A percentile compares a stretch with the other conserved stretches of the same genome.
These are phyloP conservation scores for Gambusia holbrooki DNA, from an alignment of 2,113 vertebrate species.

Conservation along the genomic window DNA sequence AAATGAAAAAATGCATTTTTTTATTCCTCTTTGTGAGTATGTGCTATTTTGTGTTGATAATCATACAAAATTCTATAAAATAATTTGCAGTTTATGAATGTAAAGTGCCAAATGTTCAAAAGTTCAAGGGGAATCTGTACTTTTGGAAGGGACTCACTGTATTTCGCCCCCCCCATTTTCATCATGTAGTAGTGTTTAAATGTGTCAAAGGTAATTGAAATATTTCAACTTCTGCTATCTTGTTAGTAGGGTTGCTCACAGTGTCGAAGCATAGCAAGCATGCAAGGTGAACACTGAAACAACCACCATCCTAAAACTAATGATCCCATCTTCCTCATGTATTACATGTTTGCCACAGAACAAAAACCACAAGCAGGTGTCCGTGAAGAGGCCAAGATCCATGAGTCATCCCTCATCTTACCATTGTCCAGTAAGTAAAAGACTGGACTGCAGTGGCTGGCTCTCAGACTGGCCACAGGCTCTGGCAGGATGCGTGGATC, in stretches of 20 bases:
- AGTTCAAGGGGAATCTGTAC: background rate
- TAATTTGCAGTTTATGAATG: background rate
- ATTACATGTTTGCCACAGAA: constrained; percentile 34
- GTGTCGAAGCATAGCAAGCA: constrained; percentile 59
- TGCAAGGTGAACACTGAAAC: constrained; percentile 67
- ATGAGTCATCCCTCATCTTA: constrained; percentile 73
- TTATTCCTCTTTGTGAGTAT: background rate
- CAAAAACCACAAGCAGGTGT: constrained; percentile 58
- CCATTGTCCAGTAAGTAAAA: constrained; percentile 87
- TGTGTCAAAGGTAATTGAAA: background rate
- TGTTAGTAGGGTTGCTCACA: constrained; percentile 61
- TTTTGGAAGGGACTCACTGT: background rate
- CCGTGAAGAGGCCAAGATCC: constrained; percentile 52
- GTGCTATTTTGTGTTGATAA: background rate
- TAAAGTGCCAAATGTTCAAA: background rate
- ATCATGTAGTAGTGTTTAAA: background rate
- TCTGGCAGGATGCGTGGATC: constrained; percentile 79
- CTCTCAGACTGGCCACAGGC: constrained; percentile 80
- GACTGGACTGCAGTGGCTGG: constrained; percentile 84
- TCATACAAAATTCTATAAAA: background rate
- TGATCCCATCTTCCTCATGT: constrained; percentile 7
- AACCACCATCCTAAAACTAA: constrained; percentile 34
- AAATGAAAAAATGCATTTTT: background rate
- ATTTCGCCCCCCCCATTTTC: background rate
- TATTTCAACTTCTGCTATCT: background rate